Base-by-base conservation (phyloP, 2,888 invertebrate genomes). In the Thalpophila matura region DNA sequence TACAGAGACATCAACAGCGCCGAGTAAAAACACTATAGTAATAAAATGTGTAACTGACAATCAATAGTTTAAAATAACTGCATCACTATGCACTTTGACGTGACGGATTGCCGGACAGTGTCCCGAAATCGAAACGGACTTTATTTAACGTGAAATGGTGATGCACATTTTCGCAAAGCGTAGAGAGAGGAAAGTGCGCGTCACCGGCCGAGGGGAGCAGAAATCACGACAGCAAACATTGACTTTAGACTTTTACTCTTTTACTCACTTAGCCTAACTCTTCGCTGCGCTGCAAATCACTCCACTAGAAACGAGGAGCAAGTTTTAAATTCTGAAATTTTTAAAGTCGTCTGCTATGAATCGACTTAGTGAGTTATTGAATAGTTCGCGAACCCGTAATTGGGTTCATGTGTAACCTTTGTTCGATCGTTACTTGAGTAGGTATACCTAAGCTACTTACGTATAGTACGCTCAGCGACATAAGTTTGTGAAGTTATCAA, bases 211-310 rank as follows among this genome's bases (percentile, higher is more conserved):
- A 86, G 86, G 86, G 89, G 87, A 86, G 86, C 86, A 84, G 87
- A 93, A 94, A 94, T 95, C 94, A 94, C 91, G 92, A 87, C 87
- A 76, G 94, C 94, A 93, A 94, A 95, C 92, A 94, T 94, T 94
- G 94, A 94, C 95, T 93, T 89, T 91, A 87, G 87, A 91, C 90
- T 93, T 94, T 94, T 92, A 90, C 90, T 92, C 90, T 92, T 92
- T 92, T 90, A 92, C 92, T 92, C 92, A 93, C 93, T 94, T 92
- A 93, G 88, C 81, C 88, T 89, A 90, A 92, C 91, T 91, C 89
- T 83, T 83, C 79, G 75, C 86, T 86, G 86, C 85, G 83, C 90
- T 88, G 90, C 90, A 88, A 93, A 92, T 94, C 92, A 94, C 91
- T 93, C 88, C 83, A 87, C 86, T 86, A 83, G 82, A 81, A 87